Evolutionary conservation across 35 echinoderm and acorn worm genomes (phyloP).

Genomic region (Hemicentrotus pulcherrimus): DNA sequence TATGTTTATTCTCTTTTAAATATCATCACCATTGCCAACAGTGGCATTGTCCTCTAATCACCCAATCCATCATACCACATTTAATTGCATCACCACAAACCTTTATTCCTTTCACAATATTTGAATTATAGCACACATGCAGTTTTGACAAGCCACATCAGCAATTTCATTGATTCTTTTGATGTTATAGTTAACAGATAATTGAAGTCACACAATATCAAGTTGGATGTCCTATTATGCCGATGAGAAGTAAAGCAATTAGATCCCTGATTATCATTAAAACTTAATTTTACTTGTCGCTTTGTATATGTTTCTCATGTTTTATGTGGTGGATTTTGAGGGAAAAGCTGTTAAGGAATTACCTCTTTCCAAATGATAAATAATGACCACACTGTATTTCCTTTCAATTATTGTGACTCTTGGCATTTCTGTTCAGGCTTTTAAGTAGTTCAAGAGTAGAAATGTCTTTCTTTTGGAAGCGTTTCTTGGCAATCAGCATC

Average conservation of each 20-base stretch:
- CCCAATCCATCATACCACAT: too few species aligned
- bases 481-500: not conserved
- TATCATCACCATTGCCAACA: too few species aligned
- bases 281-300: not conserved
- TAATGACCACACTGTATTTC: not conserved
- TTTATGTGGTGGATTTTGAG: not conserved
- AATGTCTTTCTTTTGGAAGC: not conserved
- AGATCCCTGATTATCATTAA: not conserved
- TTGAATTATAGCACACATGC: too few species aligned
- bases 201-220: too few species aligned
- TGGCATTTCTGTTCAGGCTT: not conserved
- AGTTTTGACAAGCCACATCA: too few species aligned
- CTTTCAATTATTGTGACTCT: not conserved
- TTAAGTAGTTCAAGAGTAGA: not conserved
- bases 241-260: not conserved
- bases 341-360: not conserved
- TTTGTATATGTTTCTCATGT: not conserved
- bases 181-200: too few species aligned
- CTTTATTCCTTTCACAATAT: too few species aligned
- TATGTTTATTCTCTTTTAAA: too few species aligned
- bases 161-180: too few species aligned
- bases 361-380: not conserved
- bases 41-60: too few species aligned
- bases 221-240: too few species aligned
- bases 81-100: too few species aligned